Percentiles rank a stretch among this genome's conserved stretches.
phyloP scores from a whole-genome alignment of 2,113 vertebrate genomes.

The Melanostigma gelatinosum region DNA sequence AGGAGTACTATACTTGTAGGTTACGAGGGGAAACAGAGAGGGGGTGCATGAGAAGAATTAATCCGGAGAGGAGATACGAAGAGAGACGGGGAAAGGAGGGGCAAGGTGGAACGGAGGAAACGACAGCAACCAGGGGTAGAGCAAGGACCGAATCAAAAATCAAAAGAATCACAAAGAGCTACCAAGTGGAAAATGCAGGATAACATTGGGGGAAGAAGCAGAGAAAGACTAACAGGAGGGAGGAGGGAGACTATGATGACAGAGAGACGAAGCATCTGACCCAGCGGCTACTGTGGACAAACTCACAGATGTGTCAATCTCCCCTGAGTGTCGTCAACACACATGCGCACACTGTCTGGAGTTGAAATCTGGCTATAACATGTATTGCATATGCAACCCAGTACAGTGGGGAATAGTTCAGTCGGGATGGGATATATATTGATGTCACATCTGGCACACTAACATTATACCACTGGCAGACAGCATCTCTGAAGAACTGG shows the following conservation, averaged over 20 bases:
- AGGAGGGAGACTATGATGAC: conserved; percentile 21
- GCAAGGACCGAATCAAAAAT: conserved; percentile 16
- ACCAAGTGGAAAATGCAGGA: conserved; percentile 8
- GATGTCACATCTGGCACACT: conserved; percentile 58
- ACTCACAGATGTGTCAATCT: conserved; percentile 75
- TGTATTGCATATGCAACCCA: conserved; percentile 43
- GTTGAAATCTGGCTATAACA: conserved; percentile 61
- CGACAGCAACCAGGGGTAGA: conserved; percentile 7
- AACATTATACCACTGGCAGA: conserved; percentile 23
- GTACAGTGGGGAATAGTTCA: conserved; percentile 25
- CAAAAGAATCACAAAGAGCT: conserved; percentile 14
- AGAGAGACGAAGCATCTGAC: conserved; percentile 54
- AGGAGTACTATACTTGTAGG: conserved; percentile 50
- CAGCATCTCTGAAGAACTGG: conserved; percentile 2
- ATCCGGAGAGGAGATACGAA: conserved; percentile 17
- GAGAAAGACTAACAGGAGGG: conserved; percentile 26
- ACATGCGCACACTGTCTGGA: conserved; percentile 53
- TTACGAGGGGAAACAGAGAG: conserved; percentile 26
- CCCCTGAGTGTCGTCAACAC: conserved; percentile 52
- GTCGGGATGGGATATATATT: not conserved
- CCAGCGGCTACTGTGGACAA: conserved; percentile 58
- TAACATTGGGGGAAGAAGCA: conserved; percentile 25
- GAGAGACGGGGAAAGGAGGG: conserved; percentile 17
- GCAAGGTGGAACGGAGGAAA: conserved; percentile 19
- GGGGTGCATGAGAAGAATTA: conserved; percentile 18